Base-by-base conservation (phyloP, 2,113 vertebrate genomes). In the Hystrix cristata region DNA sequence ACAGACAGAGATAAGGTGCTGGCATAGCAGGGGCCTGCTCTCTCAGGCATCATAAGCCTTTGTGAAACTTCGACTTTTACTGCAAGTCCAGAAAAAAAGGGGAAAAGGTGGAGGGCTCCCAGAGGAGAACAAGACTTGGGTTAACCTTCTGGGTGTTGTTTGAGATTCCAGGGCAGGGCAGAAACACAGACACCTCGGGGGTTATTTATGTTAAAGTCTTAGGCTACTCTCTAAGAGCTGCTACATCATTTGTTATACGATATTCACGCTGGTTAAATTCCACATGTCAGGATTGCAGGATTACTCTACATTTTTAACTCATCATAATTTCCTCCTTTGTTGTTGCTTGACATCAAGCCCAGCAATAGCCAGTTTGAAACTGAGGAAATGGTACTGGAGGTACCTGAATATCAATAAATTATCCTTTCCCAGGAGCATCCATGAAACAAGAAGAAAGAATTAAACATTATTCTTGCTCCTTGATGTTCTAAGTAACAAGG, bases 291-390 rank as follows among this genome's bases (percentile, higher is more conserved):
- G 34, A 83, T 38, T 92, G 90, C 48, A 87, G 43, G 48, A 57
- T 78, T 43, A 87, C 46, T 88, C 9, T 51, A 14, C 62, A 59
- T 31, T 79, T 88, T 94, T 91, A 85, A 69, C 25, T 78, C 55
- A 27, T 51, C 48, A 27, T 2, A 59, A 7, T 74, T 76, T 86
- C 89, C 79, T 31, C 84, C 29, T 92, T 43, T 85, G 19, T 27
- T 55, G 59, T 21, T 38, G 76, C 59, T 80, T 87, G 67, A 91
- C 80, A 90, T 59, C 69, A 94, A 90, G 18, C n/a, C 57, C 23
- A 48, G 48, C 25, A 55, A 34, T 3, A 12, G n/a, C 18, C 7
- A 27, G 64, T 87, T 67, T 79, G 38, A 29, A 38, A 13, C 53
- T 60, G 29, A 96, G 19, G 12, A 93, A 91, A 69, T 85, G 27